Evolutionary conservation across 2,888 invertebrate species (phyloP).

Genomic region (Malacosoma neustria): DNA sequence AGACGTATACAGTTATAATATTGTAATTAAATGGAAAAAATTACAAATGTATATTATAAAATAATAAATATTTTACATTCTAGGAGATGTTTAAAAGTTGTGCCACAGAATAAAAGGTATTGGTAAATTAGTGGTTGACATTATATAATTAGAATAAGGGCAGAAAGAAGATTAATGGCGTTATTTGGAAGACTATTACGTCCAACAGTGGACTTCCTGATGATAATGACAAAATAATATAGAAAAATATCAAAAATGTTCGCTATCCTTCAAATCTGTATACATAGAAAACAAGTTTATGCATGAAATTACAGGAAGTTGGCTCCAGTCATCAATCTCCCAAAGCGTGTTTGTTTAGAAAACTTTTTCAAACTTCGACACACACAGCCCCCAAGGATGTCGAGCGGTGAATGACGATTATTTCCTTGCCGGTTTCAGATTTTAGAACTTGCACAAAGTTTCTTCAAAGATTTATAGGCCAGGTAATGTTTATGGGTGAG

Average conservation of each 20-base stretch:
- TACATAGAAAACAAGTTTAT: conserved; percentile 23
- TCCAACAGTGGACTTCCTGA: too few species aligned
- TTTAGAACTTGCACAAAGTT: not conserved
- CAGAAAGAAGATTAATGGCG: too few species aligned
- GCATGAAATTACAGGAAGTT: conserved; percentile 24
- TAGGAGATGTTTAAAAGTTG: too few species aligned
- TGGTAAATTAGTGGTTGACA: too few species aligned
- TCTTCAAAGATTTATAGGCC: not conserved
- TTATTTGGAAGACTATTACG: too few species aligned
- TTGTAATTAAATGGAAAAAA: too few species aligned
- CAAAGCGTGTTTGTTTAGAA: conserved; percentile 39
- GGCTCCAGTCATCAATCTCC: conserved; percentile 50
- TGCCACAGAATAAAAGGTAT: too few species aligned
- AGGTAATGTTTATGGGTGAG: not conserved
- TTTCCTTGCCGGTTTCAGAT: conserved; percentile 18
- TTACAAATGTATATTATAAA: too few species aligned
- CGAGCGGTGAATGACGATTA: conserved; percentile 41
- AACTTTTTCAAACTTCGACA: conserved; percentile 31
- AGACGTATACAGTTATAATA: too few species aligned
- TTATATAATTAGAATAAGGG: too few species aligned
- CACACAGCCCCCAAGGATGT: conserved; percentile 25
- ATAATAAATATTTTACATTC: too few species aligned
- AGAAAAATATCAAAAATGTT: not conserved
- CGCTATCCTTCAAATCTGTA: not conserved
- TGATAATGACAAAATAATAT: too few species aligned